A percentile compares a stretch with the other conserved stretches of the same genome.
phyloP scores from a whole-genome alignment of 2,888 invertebrate species.

The Autographa pulchrina region DNA sequence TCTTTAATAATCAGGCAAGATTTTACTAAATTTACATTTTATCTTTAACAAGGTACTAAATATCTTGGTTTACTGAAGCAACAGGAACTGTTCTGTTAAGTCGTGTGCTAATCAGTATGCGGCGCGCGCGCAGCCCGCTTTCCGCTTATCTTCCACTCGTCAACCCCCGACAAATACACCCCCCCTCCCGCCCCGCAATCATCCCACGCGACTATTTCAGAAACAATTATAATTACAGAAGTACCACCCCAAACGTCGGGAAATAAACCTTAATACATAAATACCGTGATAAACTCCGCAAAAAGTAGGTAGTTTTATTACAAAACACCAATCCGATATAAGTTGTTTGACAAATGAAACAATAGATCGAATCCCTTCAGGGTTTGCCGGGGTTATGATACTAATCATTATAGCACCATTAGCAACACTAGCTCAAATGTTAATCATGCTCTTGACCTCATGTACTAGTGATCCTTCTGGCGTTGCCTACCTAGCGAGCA shows the following conservation, averaged over 20 bases:
- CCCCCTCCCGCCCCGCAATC: constrained; percentile 7
- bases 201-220: constrained; percentile 22
- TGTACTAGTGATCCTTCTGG: not conserved
- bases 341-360: too few relatives aligned
- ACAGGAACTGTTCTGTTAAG: constrained; percentile 18
- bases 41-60: not conserved
- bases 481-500: not conserved
- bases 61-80: constrained; percentile 4
- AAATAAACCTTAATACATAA: too few relatives aligned
- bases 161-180: constrained; percentile 57
- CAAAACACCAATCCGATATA: too few relatives aligned
- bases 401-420: too few relatives aligned
- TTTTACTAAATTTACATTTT: too few relatives aligned
- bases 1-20: too few relatives aligned
- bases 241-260: not conserved
- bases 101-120: constrained; percentile 55
- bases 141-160: constrained; percentile 49
- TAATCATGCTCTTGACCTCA: not conserved
- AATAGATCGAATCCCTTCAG: too few relatives aligned
- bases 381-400: too few relatives aligned
- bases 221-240: constrained; percentile 22
- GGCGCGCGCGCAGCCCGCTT: constrained; percentile 53
- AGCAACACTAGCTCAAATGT: too few relatives aligned
- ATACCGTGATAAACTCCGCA: too few relatives aligned
- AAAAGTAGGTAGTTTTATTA: too few relatives aligned